Evolutionary conservation across 2,797 vertebrate species (phyloP), one percentile per base, ranked within the genome.

Genomic region (Astyanax mexicanus): DNA sequence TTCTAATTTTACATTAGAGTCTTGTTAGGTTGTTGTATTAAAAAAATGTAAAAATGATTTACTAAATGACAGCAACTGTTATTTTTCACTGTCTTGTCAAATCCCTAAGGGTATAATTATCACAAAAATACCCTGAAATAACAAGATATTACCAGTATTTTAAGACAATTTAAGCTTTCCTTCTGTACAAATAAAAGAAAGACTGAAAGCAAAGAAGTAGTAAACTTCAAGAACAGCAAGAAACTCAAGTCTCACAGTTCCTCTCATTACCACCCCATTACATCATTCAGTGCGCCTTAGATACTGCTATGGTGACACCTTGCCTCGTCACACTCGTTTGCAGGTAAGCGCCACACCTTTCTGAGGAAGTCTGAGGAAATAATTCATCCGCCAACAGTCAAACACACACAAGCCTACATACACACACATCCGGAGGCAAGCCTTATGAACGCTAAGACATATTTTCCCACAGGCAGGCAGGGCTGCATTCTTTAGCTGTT

Each of bases 391-490:
- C 11, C 6, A 21, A 55, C 9, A 8, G 55, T 49, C 42, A 51
- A 45, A 19, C 19, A 35, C 19, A 52, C 35, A 55, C 19, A 61
- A n/a, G n/a, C n/a, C n/a, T n/a, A n/a, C n/a, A n/a, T n/a, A n/a
- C n/a, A n/a, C 17, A 51, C 13, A 51, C 12, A 49, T n/a, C 55
- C 45, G 49, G 45, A 2, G n/a, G 25, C 10, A 13, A 11, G 47
- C 6, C 19, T 12, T 32, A 23, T 38, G 17, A 47, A 10, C 1
- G 54, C 19, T 38, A 52, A 12, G 49, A 29, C 37, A 4, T 61
- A 74, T 80, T 74, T 80, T 80, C 78, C 72, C 78, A 80, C 83
- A 69, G 72, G 81, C 83, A 69, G 72, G 81, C 72, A 57, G 42
- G 47, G 58, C 62, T 9, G 25, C 81, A 83, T 84, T 84, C 79